These are phyloP conservation scores for Micromys minutus DNA, from an alignment of 2,113 vertebrate genomes.

Conservation along the genomic window DNA sequence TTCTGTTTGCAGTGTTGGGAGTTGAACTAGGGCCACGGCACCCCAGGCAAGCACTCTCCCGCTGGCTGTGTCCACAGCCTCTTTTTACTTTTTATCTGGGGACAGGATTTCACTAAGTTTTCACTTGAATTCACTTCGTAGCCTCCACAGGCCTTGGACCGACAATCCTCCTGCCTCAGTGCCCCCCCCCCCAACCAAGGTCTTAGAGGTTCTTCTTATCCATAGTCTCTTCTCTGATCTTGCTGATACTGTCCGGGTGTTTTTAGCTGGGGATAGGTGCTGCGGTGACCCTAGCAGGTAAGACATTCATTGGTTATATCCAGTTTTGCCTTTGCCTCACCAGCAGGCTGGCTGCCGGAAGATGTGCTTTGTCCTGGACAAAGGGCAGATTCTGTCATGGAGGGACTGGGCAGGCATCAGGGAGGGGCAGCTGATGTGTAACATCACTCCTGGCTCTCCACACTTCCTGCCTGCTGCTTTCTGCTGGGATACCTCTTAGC, in stretches of 20 bases:
- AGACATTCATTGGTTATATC: rapidly evolving
- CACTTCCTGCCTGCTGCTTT: neutral
- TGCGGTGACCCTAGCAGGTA: rapidly evolving
- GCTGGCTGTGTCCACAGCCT: neutral
- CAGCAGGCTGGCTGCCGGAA: rapidly evolving
- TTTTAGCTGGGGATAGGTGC: neutral
- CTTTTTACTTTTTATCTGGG: neutral
- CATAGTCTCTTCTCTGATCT: rapidly evolving
- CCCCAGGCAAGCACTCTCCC: neutral
- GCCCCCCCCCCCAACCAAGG: neutral
- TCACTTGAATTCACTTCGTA: neutral
- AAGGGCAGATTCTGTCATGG: neutral
- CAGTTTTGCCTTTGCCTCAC: neutral
- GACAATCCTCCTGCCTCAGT: neutral
- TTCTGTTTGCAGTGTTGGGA: neutral
- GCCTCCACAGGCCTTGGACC: neutral
- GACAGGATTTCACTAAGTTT: neutral
- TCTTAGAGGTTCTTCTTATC: neutral
- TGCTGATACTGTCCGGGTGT: rapidly evolving
- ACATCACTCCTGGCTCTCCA: no score
- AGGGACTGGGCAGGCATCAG: neutral
- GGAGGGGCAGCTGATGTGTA: neutral
- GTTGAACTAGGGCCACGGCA: neutral
- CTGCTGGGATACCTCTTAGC: neutral
- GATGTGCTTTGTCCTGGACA: neutral